phyloP scores from a whole-genome alignment of 2,888 invertebrate species.

The Chrysolina americana region DNA sequence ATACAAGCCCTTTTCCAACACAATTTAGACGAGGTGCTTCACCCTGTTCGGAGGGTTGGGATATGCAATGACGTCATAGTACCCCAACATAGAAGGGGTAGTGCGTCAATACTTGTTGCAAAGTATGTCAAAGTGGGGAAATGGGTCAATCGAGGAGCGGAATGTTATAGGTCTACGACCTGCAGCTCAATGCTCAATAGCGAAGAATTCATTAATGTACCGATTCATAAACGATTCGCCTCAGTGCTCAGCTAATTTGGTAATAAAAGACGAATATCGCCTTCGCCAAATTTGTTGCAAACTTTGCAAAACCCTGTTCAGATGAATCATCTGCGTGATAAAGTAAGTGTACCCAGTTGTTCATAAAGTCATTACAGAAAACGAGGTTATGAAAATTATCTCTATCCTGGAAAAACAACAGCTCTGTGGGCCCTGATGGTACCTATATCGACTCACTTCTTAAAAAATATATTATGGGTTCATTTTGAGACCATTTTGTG shows the following conservation, averaged over 20 bases:
- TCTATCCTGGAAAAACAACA: too few species aligned
- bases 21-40: slow-evolving; percentile 40
- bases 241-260: neutral
- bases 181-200: slow-evolving; percentile 49
- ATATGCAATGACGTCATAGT: slow-evolving; percentile 68
- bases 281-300: too few species aligned
- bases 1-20: slow-evolving; percentile 20
- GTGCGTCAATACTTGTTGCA: slow-evolving; percentile 71
- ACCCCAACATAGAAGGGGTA: slow-evolving; percentile 60
- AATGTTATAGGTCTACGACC: slow-evolving; percentile 62
- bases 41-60: slow-evolving; percentile 36
- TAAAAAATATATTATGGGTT: too few species aligned
- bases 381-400: too few species aligned
- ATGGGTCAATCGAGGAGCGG: slow-evolving; percentile 64
- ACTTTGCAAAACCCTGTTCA: too few species aligned
- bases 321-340: too few species aligned
- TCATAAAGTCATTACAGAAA: too few species aligned
- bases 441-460: too few species aligned
- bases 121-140: slow-evolving; percentile 69
- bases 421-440: too few species aligned
- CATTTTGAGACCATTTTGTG: too few species aligned
- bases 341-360: too few species aligned
- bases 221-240: slow-evolving; percentile 43
- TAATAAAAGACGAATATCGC: neutral
- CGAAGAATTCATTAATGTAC: slow-evolving; percentile 51